Conservation (phyloP, 2,888 invertebrate genomes). For the Eristalis tenax region DNA sequence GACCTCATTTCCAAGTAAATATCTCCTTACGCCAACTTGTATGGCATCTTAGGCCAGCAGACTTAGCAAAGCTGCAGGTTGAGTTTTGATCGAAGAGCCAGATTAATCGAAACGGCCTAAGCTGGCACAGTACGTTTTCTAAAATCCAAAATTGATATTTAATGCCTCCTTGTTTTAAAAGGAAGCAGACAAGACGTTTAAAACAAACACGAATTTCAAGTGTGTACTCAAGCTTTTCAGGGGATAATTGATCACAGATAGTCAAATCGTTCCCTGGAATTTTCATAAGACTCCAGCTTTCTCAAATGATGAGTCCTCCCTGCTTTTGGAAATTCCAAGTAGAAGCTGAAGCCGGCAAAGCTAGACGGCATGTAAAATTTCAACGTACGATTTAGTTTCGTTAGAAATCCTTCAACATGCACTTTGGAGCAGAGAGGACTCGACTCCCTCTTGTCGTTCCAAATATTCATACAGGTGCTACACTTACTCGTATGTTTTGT, state of each 20-base stretch:
- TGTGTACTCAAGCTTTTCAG: background rate
- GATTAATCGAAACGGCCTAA: too few species aligned
- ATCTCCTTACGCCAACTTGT: too few species aligned
- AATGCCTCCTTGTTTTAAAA: background rate
- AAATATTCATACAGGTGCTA: background rate
- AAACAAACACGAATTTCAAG: background rate
- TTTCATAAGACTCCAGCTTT: background rate
- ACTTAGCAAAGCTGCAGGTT: too few species aligned
- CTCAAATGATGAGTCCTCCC: background rate
- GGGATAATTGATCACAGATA: background rate
- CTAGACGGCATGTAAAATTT: background rate
- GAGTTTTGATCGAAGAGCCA: too few species aligned
- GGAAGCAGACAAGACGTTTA: too few species aligned
- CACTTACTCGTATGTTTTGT: background rate
- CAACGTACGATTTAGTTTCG: background rate
- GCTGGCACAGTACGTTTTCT: too few species aligned
- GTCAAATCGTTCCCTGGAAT: background rate
- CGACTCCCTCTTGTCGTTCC: background rate
- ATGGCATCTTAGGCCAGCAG: too few species aligned
- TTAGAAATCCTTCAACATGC: background rate
- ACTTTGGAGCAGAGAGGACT: background rate
- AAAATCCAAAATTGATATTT: background rate
- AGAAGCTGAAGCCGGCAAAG: background rate
- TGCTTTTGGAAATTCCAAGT: background rate
- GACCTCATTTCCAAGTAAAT: too few species aligned